phyloP scores from a whole-genome alignment of 2,888 invertebrate species.

The Antheraea assamensis region DNA sequence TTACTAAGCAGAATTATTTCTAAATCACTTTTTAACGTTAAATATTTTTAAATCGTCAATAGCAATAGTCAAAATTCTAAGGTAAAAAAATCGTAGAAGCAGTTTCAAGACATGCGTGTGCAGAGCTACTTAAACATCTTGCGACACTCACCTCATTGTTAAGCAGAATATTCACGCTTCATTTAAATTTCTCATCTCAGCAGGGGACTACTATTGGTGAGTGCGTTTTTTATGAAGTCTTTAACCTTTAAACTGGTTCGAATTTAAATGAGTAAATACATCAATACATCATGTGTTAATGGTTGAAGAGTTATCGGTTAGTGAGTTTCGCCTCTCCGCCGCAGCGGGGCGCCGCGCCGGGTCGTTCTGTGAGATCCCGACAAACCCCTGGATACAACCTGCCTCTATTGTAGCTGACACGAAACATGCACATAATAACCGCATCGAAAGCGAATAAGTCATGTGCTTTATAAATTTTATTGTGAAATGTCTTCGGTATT shows the following conservation, averaged over 20 bases:
- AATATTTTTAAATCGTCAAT: too few species aligned
- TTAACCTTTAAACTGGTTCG: slow-evolving; percentile 75
- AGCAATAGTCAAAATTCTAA: background rate
- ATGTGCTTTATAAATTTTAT: slow-evolving; percentile 36
- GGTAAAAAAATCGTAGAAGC: background rate
- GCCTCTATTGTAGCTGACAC: slow-evolving; percentile 57
- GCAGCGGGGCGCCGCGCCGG: slow-evolving; percentile 57
- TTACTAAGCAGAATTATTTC: too few species aligned
- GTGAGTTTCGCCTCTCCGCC: slow-evolving; percentile 65
- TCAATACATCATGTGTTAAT: slow-evolving; percentile 72
- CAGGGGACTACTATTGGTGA: slow-evolving; percentile 57
- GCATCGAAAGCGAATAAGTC: slow-evolving; percentile 45
- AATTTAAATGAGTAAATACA: slow-evolving; percentile 77
- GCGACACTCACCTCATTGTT: slow-evolving; percentile 49
- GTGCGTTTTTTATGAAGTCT: slow-evolving; percentile 69
- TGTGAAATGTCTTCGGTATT: slow-evolving; percentile 19
- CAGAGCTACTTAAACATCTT: slow-evolving; percentile 42
- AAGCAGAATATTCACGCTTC: slow-evolving; percentile 51
- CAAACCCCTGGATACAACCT: slow-evolving; percentile 60
- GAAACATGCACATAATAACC: slow-evolving; percentile 48
- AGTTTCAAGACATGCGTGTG: slow-evolving; percentile 9
- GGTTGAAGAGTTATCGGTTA: slow-evolving; percentile 65
- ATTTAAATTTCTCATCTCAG: slow-evolving; percentile 65
- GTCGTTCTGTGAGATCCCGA: slow-evolving; percentile 54
- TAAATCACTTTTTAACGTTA: too few species aligned